Percentiles rank a stretch among this genome's conserved stretches.
Conservation (phyloP, 1,140 invertebrate genomes). For the Brachionus sp. region DNA sequence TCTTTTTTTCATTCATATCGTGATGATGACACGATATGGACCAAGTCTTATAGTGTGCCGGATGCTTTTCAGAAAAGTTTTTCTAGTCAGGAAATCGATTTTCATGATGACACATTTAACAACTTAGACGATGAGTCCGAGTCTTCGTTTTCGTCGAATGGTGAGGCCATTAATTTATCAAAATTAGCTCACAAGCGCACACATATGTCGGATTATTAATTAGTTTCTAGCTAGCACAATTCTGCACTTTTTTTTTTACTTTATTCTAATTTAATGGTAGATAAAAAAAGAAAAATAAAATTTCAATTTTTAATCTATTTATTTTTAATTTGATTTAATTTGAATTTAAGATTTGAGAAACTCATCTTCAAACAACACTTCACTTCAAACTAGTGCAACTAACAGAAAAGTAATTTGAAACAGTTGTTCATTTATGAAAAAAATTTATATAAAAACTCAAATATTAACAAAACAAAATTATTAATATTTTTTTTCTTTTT, state of each 20-base stretch:
- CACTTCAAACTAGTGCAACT: neutral
- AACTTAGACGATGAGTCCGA: constrained; percentile 6
- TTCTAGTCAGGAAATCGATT: neutral
- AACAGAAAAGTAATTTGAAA: constrained; percentile 32
- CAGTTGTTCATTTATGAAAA: constrained; percentile 17
- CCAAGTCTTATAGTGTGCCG: neutral
- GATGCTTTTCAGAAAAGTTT: constrained; percentile 1
- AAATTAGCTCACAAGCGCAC: neutral
- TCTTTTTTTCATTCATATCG: constrained; percentile 5
- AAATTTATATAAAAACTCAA: neutral
- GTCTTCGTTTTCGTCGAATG: neutral
- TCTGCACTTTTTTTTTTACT: neutral
- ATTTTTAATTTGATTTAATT: neutral
- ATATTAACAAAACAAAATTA: neutral
- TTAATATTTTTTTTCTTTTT: constrained; percentile 25
- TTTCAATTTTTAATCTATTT: neutral
- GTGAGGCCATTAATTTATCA: neutral
- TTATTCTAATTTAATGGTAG: neutral
- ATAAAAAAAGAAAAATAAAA: neutral
- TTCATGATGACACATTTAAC: neutral
- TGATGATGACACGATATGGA: constrained; percentile 17
- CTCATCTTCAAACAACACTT: neutral
- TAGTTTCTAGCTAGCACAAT: neutral
- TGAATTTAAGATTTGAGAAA: constrained; percentile 25
- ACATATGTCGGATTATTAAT: constrained; percentile 35